phyloP scores from a whole-genome alignment of 2,888 invertebrate genomes.

The Agrochola lota region DNA sequence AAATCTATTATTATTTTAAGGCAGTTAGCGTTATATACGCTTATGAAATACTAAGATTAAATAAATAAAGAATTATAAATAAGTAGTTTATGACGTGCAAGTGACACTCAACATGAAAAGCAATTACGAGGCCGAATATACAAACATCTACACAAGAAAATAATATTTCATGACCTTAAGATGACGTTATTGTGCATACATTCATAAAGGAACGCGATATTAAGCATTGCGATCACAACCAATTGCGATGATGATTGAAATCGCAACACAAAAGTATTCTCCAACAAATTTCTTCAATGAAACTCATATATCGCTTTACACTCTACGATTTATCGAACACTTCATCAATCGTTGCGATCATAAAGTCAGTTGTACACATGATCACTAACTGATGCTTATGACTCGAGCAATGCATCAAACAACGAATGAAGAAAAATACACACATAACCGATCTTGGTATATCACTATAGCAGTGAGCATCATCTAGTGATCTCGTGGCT shows the following conservation, averaged over 20 bases:
- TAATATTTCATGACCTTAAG: not conserved
- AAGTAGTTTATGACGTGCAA: not conserved
- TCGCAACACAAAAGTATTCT: not conserved
- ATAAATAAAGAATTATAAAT: too few relatives aligned
- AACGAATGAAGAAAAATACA: too few relatives aligned
- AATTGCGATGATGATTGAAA: not conserved
- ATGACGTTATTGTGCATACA: not conserved
- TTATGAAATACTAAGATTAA: too few relatives aligned
- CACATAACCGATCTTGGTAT: not conserved
- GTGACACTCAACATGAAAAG: not conserved
- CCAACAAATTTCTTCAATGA: constrained; percentile 13
- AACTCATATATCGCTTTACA: constrained; percentile 18
- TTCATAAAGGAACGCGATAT: not conserved
- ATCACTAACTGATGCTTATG: not conserved
- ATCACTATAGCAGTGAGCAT: not conserved
- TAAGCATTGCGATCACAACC: not conserved
- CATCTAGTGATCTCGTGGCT: not conserved
- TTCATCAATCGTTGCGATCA: constrained; percentile 15
- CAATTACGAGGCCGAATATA: not conserved
- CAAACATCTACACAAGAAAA: not conserved
- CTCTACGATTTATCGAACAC: constrained; percentile 11
- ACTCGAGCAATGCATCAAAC: not conserved
- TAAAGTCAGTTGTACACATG: not conserved
- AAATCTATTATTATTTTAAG: too few relatives aligned
- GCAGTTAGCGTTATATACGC: too few relatives aligned